Evolutionary conservation across 2,113 vertebrate species (phyloP), one percentile per base, ranked within the genome.

Genomic region (Antennarius striatus): DNA sequence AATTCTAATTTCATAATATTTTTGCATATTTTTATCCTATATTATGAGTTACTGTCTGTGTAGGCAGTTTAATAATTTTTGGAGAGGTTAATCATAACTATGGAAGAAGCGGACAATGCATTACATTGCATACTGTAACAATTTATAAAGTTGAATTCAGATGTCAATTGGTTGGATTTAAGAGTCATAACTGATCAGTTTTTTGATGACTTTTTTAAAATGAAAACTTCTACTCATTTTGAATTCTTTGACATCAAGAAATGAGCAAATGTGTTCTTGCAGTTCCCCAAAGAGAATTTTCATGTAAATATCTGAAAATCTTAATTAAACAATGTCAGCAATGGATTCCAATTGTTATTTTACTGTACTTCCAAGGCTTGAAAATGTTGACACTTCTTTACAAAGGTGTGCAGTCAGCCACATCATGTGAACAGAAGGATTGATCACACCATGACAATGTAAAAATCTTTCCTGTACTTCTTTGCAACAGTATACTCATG

Each of bases 221-320:
- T 4, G 14, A 15, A 49, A 6, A 22, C 22, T 22, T 22, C 22
- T 2, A 22, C 15, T 4, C 6, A 15, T 16, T 6, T 16, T 15
- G n/a, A 49, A 49, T 7, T 15, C 6, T 54, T 50, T 47, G 17
- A 3, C 16, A 56, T n/a, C 42, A 49, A 42, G 48, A 49, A 49
- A 22, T 17, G 1, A 63, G 8, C 9, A 9, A 62, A 49, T 49
- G 0, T 46, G 43, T 64, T 51, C 5, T n/a, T 50, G 6, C 39
- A n/a, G 6, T 56, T 66, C 53, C 30, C 43, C 30, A 10, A 57
- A 46, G 36, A 61, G 36, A 57, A 57, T 42, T 64, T 71, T 55
- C 14, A 42, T 63, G 36, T 56, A 72, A 59, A 53, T 63, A 16
- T 48, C 29, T 49, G 12, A 36, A 81, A 67, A 62, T 8, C 32